A percentile compares a stretch with the other conserved stretches of the same genome.
These are phyloP conservation scores for Leptinotarsa texana DNA, from an alignment of 1,140 invertebrate genomes.

Conservation along the genomic window DNA sequence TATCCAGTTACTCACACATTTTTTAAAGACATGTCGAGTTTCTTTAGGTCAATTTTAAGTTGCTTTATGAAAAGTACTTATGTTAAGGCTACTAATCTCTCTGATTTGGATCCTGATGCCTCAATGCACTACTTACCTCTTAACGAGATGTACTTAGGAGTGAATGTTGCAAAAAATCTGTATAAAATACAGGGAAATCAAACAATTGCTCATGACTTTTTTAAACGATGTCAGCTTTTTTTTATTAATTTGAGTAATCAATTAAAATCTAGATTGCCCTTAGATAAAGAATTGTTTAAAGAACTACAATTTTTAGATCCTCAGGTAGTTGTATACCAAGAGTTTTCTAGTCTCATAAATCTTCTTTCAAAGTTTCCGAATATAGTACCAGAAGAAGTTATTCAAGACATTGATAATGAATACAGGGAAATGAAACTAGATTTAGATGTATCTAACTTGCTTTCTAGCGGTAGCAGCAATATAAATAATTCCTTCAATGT, in stretches of 20 bases:
- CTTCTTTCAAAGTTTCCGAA: constrained; percentile 23
- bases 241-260: constrained; percentile 18
- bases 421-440: constrained; percentile 24
- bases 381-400: constrained; percentile 1
- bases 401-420: constrained; percentile 28
- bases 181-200: constrained; percentile 1
- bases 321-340: constrained; percentile 22
- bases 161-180: constrained; percentile 14
- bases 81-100: neutral
- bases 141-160: constrained; percentile 17
- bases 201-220: constrained; percentile 4
- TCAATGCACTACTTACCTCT: constrained; percentile 11
- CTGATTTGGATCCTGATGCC: constrained; percentile 10
- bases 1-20: constrained; percentile 12
- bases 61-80: constrained; percentile 18
- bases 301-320: constrained; percentile 25
- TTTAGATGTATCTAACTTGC: constrained; percentile 24
- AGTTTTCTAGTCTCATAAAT: constrained; percentile 14
- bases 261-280: constrained; percentile 22
- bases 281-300: constrained; percentile 7
- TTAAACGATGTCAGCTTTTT: constrained; percentile 13
- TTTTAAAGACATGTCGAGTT: constrained; percentile 7
- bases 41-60: neutral
- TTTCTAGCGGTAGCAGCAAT: constrained; percentile 19
- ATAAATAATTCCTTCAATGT: constrained; percentile 13